These are phyloP conservation scores for Phyllotis vaccarum DNA, from an alignment of 2,797 vertebrate species.

Conservation along the genomic window DNA sequence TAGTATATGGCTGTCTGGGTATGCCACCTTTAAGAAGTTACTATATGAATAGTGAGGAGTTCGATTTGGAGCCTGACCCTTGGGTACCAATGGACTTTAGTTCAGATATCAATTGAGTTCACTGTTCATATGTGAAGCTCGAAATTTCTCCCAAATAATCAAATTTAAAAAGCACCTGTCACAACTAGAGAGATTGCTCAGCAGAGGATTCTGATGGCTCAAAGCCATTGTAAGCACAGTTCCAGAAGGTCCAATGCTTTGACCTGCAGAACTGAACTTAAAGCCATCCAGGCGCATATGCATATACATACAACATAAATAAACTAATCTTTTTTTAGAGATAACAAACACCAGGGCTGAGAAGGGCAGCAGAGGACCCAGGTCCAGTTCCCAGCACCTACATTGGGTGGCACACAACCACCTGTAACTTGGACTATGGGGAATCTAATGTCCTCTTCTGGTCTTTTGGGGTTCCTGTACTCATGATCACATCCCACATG, in stretches of 20 bases:
- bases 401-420: not conserved
- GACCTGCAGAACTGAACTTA: not conserved
- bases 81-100: not conserved
- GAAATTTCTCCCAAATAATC: not conserved
- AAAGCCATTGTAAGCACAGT: too few relatives aligned
- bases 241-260: too few relatives aligned
- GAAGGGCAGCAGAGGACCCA: not conserved
- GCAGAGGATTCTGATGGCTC: not conserved
- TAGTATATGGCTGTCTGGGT: not conserved
- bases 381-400: not conserved
- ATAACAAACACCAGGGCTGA: not conserved
- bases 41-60: not conserved
- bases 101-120: not conserved
- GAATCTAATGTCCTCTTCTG: not conserved
- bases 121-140: not conserved
- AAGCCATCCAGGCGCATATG: not conserved
- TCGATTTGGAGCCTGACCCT: not conserved
- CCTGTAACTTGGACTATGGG: not conserved
- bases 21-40: not conserved
- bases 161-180: conserved; percentile 11
- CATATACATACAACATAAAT: not conserved
- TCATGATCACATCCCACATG: not conserved
- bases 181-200: not conserved
- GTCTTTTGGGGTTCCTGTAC: not conserved
- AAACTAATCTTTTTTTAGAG: not conserved